phyloP scores from a whole-genome alignment of 2,113 vertebrate species.

The Pithys albifrons region DNA sequence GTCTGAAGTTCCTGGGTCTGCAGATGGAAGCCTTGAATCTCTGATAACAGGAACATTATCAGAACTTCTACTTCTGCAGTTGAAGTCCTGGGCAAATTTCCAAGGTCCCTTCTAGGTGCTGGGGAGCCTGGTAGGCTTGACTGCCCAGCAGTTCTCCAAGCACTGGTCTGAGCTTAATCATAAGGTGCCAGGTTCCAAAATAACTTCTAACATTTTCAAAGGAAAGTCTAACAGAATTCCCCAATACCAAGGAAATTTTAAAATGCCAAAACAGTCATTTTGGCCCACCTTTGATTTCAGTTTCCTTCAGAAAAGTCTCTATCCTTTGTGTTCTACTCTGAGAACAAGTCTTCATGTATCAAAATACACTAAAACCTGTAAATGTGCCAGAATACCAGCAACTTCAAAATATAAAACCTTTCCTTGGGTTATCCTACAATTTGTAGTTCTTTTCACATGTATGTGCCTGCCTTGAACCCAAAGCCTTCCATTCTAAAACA shows the following conservation, averaged over 20 bases:
- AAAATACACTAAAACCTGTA: not conserved
- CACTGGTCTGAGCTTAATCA: not conserved
- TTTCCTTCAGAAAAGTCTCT: not conserved
- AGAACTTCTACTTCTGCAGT: not conserved
- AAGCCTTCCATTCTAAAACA: not conserved
- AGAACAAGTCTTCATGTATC: not conserved
- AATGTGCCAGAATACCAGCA: not conserved
- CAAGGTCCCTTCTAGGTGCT: slow-evolving; percentile 35
- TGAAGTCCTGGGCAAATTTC: slow-evolving; percentile 47
- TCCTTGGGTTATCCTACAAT: not conserved
- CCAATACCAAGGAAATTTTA: not conserved
- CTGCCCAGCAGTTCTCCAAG: not conserved
- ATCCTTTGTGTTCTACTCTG: not conserved
- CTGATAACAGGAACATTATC: slow-evolving; percentile 50
- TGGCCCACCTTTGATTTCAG: not conserved
- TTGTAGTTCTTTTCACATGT: not conserved
- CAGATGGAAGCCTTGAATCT: slow-evolving; percentile 57
- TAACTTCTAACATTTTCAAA: not conserved
- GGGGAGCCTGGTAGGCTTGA: not conserved
- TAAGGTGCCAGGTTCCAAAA: not conserved
- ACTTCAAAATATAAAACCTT: not conserved
- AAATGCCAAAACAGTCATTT: not conserved
- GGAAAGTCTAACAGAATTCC: not conserved
- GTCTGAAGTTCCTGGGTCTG: not conserved
- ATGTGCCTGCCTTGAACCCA: not conserved